Conservation (phyloP, 2,888 invertebrate species). For the Abscondita cerata region DNA sequence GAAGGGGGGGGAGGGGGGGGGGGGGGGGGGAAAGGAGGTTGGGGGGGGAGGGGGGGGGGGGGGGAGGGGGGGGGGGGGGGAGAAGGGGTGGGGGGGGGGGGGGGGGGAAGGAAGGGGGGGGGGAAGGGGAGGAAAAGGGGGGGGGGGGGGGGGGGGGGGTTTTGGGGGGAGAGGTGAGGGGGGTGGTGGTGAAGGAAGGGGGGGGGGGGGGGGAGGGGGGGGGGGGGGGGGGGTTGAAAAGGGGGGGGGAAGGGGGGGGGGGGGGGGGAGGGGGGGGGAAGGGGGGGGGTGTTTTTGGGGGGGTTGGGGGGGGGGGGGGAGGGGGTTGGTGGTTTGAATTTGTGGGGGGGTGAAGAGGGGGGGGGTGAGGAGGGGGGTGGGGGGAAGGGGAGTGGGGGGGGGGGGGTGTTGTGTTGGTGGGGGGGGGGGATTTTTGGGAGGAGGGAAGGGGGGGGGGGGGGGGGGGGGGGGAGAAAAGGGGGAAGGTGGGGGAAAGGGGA, state of each 20-base stretch:
- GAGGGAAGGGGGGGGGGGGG: not conserved
- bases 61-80: not conserved
- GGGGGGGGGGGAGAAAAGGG: not conserved
- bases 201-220: not conserved
- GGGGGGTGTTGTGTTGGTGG: not conserved
- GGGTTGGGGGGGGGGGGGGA: too few species aligned
- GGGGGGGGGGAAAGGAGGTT: too few species aligned
- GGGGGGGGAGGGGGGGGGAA: slow-evolving; percentile 1
- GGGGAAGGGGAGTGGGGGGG: too few species aligned
- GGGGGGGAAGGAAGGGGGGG: not conserved
- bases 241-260: slow-evolving; percentile 3
- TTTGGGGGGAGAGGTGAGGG: not conserved
- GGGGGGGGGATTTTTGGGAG: not conserved
- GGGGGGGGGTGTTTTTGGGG: too few species aligned
- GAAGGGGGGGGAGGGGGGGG: not conserved
- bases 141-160: too few species aligned
- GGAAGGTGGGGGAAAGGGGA: not conserved
- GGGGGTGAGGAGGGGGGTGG: too few species aligned
- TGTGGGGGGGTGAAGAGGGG: not conserved
- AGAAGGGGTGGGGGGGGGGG: too few species aligned
- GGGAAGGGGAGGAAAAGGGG: not conserved
- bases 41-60: too few species aligned
- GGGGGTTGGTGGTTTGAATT: too few species aligned
- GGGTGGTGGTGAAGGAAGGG: not conserved
- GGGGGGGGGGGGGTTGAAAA: too few species aligned